These are phyloP conservation scores for Leptopilina myrica DNA, from an alignment of 2,888 invertebrate genomes.

Conservation along the genomic window DNA sequence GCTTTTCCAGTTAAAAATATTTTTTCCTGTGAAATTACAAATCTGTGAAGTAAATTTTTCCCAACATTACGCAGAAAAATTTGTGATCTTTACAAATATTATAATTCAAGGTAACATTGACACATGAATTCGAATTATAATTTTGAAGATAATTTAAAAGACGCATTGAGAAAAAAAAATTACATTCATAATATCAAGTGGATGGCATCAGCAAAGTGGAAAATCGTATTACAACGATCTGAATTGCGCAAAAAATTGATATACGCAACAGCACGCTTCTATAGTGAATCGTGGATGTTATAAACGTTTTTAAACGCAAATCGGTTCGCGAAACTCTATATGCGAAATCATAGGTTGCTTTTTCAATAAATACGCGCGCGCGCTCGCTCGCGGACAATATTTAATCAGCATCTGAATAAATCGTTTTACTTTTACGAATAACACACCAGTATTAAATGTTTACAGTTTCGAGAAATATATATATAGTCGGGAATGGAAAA, in stretches of 20 bases:
- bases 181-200: background rate
- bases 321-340: slow-evolving; percentile 45
- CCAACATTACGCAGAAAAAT: too few species aligned
- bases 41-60: too few species aligned
- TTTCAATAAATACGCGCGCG: background rate
- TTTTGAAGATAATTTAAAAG: background rate
- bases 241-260: slow-evolving; percentile 52
- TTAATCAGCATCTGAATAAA: slow-evolving; percentile 22
- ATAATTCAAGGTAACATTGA: too few species aligned
- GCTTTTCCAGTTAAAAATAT: too few species aligned
- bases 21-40: too few species aligned
- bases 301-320: slow-evolving; percentile 42
- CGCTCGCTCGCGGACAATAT: slow-evolving; percentile 5
- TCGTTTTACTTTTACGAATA: slow-evolving; percentile 20
- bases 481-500: background rate
- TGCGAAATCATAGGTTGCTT: slow-evolving; percentile 23
- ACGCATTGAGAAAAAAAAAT: slow-evolving; percentile 7
- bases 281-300: background rate
- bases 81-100: too few species aligned
- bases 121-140: too few species aligned
- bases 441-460: background rate
- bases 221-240: slow-evolving; percentile 38
- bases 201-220: slow-evolving; percentile 13
- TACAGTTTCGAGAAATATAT: too few species aligned
- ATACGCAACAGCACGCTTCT: slow-evolving; percentile 47